These are phyloP conservation scores for Sebastes minor DNA, from an alignment of 2,797 vertebrate genomes.

Conservation along the genomic window DNA sequence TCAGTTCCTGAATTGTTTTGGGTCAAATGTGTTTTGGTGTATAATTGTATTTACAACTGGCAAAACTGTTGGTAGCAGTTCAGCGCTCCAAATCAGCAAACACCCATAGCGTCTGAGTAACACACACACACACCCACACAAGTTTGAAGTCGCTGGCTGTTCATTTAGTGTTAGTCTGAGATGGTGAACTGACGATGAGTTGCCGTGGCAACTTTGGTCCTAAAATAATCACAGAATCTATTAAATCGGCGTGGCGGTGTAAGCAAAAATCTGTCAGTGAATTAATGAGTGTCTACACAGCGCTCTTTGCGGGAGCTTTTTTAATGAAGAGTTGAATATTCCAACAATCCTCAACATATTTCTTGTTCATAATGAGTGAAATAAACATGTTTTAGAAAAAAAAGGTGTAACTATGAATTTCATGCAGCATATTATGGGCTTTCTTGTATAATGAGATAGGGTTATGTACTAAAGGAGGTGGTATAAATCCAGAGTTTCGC, in stretches of 20 bases:
- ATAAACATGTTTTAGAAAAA: slow-evolving; percentile 14
- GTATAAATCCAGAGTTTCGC: slow-evolving; percentile 10
- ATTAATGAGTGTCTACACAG: slow-evolving; percentile 37
- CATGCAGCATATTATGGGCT: not conserved
- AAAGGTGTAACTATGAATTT: not conserved
- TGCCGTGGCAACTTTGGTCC: slow-evolving; percentile 48
- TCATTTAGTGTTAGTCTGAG: slow-evolving; percentile 38
- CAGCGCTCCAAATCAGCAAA: slow-evolving; percentile 27
- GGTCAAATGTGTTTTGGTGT: not conserved
- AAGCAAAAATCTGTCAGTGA: slow-evolving; percentile 25
- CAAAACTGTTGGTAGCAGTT: slow-evolving; percentile 18
- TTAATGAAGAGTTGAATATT: slow-evolving; percentile 30
- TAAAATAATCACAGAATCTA: slow-evolving; percentile 56
- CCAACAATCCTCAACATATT: slow-evolving; percentile 8
- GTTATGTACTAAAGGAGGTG: not conserved
- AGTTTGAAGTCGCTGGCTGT: slow-evolving; percentile 30
- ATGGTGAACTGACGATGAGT: slow-evolving; percentile 40
- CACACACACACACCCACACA: slow-evolving; percentile 14
- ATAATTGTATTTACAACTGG: slow-evolving; percentile 24
- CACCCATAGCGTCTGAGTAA: slow-evolving; percentile 9
- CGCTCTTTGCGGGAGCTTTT: slow-evolving; percentile 1
- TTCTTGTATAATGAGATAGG: not conserved
- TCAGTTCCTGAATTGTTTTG: not conserved
- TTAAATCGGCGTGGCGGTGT: slow-evolving; percentile 21
- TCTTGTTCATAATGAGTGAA: slow-evolving; percentile 13